Base-by-base conservation (phyloP, 2,113 vertebrate species). In the Lycaon pictus region DNA sequence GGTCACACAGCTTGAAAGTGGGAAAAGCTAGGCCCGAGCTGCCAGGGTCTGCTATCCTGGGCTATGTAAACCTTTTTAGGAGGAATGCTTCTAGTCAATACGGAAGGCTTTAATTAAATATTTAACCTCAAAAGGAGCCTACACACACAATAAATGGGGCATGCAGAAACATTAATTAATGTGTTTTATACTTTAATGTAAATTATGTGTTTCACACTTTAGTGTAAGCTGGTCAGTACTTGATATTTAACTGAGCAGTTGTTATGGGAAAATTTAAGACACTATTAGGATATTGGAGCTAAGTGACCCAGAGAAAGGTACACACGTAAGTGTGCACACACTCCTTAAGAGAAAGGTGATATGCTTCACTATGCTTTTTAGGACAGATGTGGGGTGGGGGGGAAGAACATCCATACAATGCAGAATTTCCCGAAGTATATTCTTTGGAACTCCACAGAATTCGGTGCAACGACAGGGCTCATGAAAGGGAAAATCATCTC, bases 41-140 rank as follows among this genome's bases (percentile, higher is more conserved):
- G 51, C 56, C 67, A 25, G 25, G 51, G 11, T 51, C 16, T 74
- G 22, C 13, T 76, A 72, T 82, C 27, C 35, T 17, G 17, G 51
- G 62, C 56, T 35, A 84, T 77, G 86, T 51, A 77, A 32, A 63
- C 20, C 2, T 92, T 87, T 92, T 32, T 55, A 83, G n/a, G 58
- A 88, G 11, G 25, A 90, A 76, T 1, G 17, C 53, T 35, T 65
- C 51, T 81, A 32, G 32, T 90, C 86, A 53, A 43, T 79, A 56
- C 29, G 67, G 84, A 91, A 82, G 35, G 58, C 55, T 92, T 96
- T 95, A 58, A 94, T 97, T 92, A 97, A 96, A 88, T 20, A 92
- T 60, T 96, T 90, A 97, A 83, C 88, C 71, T 89, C 4, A 0
- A 92, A 95, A 96, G 76, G n/a, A 95, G 63, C 32, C 84, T 65